A percentile compares a stretch with the other conserved stretches of the same genome.
These are phyloP conservation scores for Tiliacea citrago DNA, from an alignment of 2,888 invertebrate genomes.

Conservation along the genomic window DNA sequence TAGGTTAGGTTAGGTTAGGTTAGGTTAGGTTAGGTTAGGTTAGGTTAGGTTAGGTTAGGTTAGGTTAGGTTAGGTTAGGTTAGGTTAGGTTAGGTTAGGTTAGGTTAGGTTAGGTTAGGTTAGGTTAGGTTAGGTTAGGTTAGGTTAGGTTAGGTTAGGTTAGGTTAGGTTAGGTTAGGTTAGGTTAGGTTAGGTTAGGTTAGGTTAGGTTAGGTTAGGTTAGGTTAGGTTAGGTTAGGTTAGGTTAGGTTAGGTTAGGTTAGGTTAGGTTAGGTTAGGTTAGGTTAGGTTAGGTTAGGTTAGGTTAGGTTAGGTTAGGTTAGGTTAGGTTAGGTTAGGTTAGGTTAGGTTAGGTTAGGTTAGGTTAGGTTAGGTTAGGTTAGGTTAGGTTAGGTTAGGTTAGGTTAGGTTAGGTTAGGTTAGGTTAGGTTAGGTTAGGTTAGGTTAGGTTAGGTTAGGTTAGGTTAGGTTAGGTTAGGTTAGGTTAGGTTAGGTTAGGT, in stretches of 20 bases:
- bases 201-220: conserved; percentile 50
- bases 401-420: conserved; percentile 37
- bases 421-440: conserved; percentile 28
- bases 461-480: conserved; percentile 16
- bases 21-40: conserved; percentile 39
- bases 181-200: conserved; percentile 50
- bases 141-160: conserved; percentile 54
- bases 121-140: conserved; percentile 56
- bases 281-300: conserved; percentile 51
- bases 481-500: conserved; percentile 30
- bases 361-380: conserved; percentile 25
- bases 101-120: conserved; percentile 46
- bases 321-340: conserved; percentile 54
- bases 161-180: conserved; percentile 47
- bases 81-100: conserved; percentile 41
- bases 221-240: conserved; percentile 40
- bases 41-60: conserved; percentile 37
- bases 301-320: conserved; percentile 53
- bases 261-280: conserved; percentile 20
- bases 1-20: conserved; percentile 35
- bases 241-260: conserved; percentile 8
- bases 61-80: conserved; percentile 33
- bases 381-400: too few species aligned
- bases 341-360: conserved; percentile 30
- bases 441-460: conserved; percentile 41